Conservation (phyloP, 2,888 invertebrate species). For the Lypha dubia region DNA sequence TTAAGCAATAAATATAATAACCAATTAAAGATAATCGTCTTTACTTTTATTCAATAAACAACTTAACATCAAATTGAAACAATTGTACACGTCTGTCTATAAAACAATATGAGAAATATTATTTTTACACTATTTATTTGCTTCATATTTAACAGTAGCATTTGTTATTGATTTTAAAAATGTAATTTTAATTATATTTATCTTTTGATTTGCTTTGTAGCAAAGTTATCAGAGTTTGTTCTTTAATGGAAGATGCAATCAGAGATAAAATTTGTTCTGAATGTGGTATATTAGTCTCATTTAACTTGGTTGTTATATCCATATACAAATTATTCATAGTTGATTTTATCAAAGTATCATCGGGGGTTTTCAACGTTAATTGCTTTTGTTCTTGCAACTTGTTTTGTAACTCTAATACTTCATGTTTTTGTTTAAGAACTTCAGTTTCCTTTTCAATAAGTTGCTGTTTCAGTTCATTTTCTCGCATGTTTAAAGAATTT, state of each 20-base stretch:
- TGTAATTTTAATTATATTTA: neutral
- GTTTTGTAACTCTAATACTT: conserved; percentile 35
- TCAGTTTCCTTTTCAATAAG: conserved; percentile 29
- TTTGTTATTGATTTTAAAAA: neutral
- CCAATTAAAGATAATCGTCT: neutral
- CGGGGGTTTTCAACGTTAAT: neutral
- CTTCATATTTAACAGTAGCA: neutral
- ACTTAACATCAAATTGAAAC: conserved; percentile 2
- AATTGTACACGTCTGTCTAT: neutral
- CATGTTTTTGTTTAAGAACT: conserved; percentile 38
- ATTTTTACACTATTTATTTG: neutral
- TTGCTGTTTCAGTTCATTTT: conserved; percentile 24
- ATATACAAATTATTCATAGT: conserved; percentile 79
- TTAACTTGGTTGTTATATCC: conserved; percentile 73
- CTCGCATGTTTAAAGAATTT: neutral
- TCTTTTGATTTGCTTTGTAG: conserved; percentile 50
- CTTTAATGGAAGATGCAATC: conserved; percentile 76
- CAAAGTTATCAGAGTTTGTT: conserved; percentile 76
- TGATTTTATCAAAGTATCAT: conserved; percentile 72
- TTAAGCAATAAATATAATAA: conserved; percentile 49
- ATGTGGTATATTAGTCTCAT: conserved; percentile 67
- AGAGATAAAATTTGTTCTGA: conserved; percentile 75
- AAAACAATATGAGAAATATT: neutral
- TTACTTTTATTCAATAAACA: conserved; percentile 1
- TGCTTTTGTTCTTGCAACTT: conserved; percentile 28